Evolutionary conservation across 2,113 vertebrate genomes (phyloP), one percentile per base, ranked within the genome.

Genomic region (Empidonax traillii): DNA sequence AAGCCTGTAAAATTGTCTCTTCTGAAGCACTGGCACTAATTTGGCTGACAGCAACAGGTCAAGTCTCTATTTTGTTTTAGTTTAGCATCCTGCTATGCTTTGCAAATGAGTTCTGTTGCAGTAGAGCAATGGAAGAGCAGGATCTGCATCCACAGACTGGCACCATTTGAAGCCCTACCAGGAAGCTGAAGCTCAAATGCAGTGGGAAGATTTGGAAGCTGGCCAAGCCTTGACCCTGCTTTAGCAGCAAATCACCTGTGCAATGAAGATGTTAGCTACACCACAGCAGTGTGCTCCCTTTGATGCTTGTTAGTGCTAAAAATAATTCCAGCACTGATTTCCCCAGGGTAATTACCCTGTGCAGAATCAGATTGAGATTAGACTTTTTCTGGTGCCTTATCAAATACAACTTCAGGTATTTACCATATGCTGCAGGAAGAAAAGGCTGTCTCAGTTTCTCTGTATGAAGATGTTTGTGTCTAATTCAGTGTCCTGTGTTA

Each of bases 291-390:
- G 30, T 15, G 3, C 69, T 97, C 74, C 53, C 69, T 87, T 65
- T 59, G 83, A 72, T 91, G 76, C 79, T 94, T 84, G 52, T 52
- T 89, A 58, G 56, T 33, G 24, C 85, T 89, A 90, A 96, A 92
- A 86, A 93, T 95, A 95, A 78, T 68, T 85, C 73, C 59, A 15
- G 14, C 43, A 2, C 93, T 95, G 84, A 89, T 96, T 94, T 97
- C 96, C 95, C 91, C 8, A 9, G 86, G 69, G 93, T 93, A 81
- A 94, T 94, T 94, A 92, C 47, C 33, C 21, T 23, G 37, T 85
- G 73, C 61, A 94, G 80, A 81, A 37, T 89, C 73, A 91, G 86
- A 67, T 31, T 59, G 83, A 94, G 84, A 91, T 94, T 67, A 91
- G 76, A 41, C 17, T 63, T 85, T 35, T 94, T 69, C 75, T 92